A percentile compares a stretch with the other conserved stretches of the same genome.
phyloP scores from a whole-genome alignment of 2,113 vertebrate species.

The Spermophilus dauricus region DNA sequence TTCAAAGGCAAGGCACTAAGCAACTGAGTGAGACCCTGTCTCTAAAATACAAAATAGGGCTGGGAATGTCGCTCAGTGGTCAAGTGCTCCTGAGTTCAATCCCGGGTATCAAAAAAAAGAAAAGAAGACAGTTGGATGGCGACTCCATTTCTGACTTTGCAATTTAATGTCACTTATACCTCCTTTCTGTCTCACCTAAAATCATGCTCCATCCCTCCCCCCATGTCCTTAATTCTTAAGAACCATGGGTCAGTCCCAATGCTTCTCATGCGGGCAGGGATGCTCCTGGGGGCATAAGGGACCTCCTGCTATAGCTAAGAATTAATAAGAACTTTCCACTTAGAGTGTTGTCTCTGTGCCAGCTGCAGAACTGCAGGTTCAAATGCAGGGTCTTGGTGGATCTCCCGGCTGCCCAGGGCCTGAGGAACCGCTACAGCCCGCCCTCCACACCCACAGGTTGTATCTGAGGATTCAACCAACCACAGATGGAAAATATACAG shows the following conservation, averaged over 20 bases:
- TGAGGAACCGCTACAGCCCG: background rate
- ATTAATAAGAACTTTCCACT: background rate
- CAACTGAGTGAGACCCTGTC: no score
- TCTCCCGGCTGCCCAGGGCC: accelerated
- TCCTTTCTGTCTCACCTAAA: background rate
- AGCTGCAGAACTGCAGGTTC: no score
- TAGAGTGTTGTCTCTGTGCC: background rate
- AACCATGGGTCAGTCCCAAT: background rate
- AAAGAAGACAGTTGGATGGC: background rate
- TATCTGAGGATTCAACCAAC: background rate
- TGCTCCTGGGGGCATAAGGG: no score
- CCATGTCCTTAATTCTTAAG: background rate
- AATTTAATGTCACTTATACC: background rate
- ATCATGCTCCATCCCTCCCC: background rate
- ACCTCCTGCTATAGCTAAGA: background rate
- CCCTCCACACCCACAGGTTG: background rate
- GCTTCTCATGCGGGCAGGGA: background rate
- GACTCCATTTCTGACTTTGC: background rate
- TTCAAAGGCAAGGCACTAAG: no score
- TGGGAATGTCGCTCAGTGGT: no score
- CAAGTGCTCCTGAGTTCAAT: no score
- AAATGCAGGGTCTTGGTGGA: background rate
- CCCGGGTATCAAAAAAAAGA: no score
- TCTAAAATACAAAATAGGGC: no score
- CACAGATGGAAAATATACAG: background rate